Evolutionary conservation across 2,888 invertebrate species (phyloP).

Genomic region (Stenoptilia bipunctidactyla): DNA sequence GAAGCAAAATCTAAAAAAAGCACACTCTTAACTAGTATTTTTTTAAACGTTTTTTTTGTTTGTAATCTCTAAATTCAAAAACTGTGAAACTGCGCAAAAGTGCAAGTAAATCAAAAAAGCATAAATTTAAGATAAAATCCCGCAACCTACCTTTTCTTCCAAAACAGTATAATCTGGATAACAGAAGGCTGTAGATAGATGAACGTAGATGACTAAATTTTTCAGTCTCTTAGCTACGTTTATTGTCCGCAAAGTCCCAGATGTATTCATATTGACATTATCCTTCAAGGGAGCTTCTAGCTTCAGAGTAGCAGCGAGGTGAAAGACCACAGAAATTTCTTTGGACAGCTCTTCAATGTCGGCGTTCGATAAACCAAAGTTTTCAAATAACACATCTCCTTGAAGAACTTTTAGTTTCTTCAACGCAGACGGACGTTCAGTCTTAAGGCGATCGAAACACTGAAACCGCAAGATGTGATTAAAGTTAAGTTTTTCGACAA

Average conservation of each 20-base stretch:
- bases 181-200: constrained; percentile 96
- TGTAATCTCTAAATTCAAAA: no score
- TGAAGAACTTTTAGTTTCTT: constrained; percentile 81
- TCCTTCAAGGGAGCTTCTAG: constrained; percentile 90
- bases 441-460: constrained; percentile 79
- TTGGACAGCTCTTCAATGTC: constrained; percentile 72
- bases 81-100: no score
- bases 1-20: no score
- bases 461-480: constrained; percentile 27
- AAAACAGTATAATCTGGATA: constrained; percentile 83
- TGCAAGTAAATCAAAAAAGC: no score
- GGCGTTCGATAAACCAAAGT: constrained; percentile 72
- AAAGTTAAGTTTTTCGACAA: no score
- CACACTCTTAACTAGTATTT: no score
- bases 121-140: no score
- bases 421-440: constrained; percentile 73
- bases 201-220: constrained; percentile 81
- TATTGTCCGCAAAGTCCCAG: constrained; percentile 85
- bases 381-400: constrained; percentile 79
- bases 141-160: constrained; percentile 50
- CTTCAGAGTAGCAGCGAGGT: constrained; percentile 91
- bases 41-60: no score
- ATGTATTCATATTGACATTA: constrained; percentile 90
- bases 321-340: constrained; percentile 86
- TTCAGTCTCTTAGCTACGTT: constrained; percentile 82